Evolutionary conservation across 1,140 invertebrate genomes (phyloP).

Genomic region (Trachymyrmex septentrionalis): DNA sequence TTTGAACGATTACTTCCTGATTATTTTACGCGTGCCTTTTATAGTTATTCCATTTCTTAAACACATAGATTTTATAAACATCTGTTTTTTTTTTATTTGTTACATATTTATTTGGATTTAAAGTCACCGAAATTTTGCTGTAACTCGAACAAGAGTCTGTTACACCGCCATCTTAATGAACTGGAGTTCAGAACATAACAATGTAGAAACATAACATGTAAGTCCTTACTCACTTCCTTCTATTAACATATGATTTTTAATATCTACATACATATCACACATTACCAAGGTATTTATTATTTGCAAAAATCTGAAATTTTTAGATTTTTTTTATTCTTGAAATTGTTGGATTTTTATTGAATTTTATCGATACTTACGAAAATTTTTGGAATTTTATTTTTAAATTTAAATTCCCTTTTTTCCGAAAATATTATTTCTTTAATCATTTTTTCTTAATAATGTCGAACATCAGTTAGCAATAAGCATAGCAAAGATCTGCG

Average conservation of each 20-base stretch:
- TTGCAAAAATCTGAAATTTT: no score
- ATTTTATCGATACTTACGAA: no score
- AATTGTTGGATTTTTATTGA: no score
- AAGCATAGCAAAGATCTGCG: no score
- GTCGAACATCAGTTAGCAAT: no score
- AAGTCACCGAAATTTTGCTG: constrained; percentile 87
- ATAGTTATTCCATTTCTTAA: constrained; percentile 57
- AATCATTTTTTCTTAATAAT: no score
- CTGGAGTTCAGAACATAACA: constrained; percentile 87
- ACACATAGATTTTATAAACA: constrained; percentile 74
- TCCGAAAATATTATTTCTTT: no score
- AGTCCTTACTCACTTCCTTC: constrained; percentile 84
- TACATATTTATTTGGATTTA: constrained; percentile 87
- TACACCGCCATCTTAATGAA: constrained; percentile 86
- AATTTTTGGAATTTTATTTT: no score
- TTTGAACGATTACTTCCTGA: constrained; percentile 58
- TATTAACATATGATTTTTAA: constrained; percentile 74
- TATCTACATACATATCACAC: constrained; percentile 64
- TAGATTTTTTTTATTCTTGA: no score
- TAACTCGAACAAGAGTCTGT: constrained; percentile 87
- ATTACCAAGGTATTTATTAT: neutral
- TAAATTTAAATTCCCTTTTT: no score
- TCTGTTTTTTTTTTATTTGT: constrained; percentile 85
- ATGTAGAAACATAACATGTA: constrained; percentile 85
- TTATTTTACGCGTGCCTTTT: constrained; percentile 66